Percentiles rank a stretch among this genome's conserved stretches.
Evolutionary conservation across 2,888 invertebrate species (phyloP).

Genomic region (Drosophila tanythrix): DNA sequence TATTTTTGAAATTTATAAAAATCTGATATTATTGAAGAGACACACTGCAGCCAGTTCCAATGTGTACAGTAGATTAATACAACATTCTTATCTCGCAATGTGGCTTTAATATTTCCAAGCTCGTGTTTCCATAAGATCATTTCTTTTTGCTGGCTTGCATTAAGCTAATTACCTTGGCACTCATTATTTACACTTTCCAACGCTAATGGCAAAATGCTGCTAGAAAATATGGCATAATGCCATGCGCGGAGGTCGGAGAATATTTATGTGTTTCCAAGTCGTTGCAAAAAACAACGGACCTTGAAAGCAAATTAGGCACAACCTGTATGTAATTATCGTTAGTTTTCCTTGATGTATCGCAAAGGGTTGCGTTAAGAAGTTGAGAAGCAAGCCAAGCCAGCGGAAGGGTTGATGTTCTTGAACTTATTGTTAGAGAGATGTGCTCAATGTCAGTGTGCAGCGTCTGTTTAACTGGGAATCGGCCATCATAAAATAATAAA

Average conservation of each 20-base stretch:
- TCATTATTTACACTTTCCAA: conserved; percentile 75
- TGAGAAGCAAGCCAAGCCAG: conserved; percentile 7
- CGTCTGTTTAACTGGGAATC: conserved; percentile 43
- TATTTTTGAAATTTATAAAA: not conserved
- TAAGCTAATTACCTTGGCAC: conserved; percentile 38
- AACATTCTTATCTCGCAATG: not conserved
- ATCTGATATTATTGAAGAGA: not conserved
- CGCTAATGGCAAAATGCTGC: conserved; percentile 57
- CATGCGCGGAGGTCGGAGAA: conserved; percentile 20
- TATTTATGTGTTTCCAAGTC: conserved; percentile 70
- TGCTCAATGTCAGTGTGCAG: conserved; percentile 65
- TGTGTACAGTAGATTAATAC: not conserved
- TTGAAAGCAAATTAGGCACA: conserved; percentile 75
- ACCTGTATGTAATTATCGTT: conserved; percentile 79
- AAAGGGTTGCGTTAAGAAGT: conserved; percentile 64
- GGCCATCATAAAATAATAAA: conserved; percentile 72
- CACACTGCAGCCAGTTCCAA: too few relatives aligned
- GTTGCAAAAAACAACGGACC: conserved; percentile 69
- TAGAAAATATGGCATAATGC: conserved; percentile 54
- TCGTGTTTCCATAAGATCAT: not conserved
- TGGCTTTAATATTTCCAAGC: not conserved
- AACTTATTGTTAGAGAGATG: conserved; percentile 34
- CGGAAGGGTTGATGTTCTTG: conserved; percentile 40
- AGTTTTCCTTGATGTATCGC: conserved; percentile 61
- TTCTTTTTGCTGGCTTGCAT: conserved; percentile 3